These are phyloP conservation scores for Ancistrus triradiatus DNA, from an alignment of 2,113 vertebrate genomes.

Conservation along the genomic window DNA sequence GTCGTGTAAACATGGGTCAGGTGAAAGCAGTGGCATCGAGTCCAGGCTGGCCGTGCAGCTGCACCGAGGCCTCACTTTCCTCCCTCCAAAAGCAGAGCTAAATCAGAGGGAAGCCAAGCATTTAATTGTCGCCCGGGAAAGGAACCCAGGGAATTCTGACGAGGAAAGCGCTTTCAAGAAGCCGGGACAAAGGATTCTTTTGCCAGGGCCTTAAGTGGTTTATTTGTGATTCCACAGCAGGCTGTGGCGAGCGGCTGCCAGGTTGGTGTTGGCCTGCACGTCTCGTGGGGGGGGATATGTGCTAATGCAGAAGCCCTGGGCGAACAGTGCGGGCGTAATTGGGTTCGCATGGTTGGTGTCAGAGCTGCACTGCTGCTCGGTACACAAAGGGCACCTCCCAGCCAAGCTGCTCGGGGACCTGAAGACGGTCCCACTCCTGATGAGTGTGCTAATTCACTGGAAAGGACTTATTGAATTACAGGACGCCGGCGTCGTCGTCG, in stretches of 20 bases:
- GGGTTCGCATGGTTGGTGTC: constrained; percentile 69
- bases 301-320: constrained; percentile 61
- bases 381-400: constrained; percentile 66
- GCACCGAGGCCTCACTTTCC: constrained; percentile 16
- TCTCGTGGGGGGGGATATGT: constrained; percentile 55
- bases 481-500: constrained; percentile 45
- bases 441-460: constrained; percentile 58
- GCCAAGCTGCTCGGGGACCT: constrained; percentile 58
- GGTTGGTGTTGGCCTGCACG: constrained; percentile 59
- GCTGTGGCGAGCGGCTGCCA: constrained; percentile 55
- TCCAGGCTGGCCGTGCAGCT: constrained; percentile 2
- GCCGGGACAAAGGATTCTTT: constrained; percentile 48
- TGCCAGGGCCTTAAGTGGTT: constrained; percentile 63
- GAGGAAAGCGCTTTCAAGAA: constrained; percentile 54
- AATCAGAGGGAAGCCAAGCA: constrained; percentile 34
- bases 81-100: constrained; percentile 31
- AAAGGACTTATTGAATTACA: constrained; percentile 61
- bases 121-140: constrained; percentile 46
- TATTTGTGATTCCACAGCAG: constrained; percentile 69
- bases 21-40: constrained; percentile 2
- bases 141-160: constrained; percentile 51
- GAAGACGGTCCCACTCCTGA: constrained; percentile 53
- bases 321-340: constrained; percentile 65
- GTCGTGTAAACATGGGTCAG: too few species aligned
- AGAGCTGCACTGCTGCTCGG: constrained; percentile 56